phyloP scores from a whole-genome alignment of 2,888 invertebrate genomes.

The Ischnus inquisitorius region DNA sequence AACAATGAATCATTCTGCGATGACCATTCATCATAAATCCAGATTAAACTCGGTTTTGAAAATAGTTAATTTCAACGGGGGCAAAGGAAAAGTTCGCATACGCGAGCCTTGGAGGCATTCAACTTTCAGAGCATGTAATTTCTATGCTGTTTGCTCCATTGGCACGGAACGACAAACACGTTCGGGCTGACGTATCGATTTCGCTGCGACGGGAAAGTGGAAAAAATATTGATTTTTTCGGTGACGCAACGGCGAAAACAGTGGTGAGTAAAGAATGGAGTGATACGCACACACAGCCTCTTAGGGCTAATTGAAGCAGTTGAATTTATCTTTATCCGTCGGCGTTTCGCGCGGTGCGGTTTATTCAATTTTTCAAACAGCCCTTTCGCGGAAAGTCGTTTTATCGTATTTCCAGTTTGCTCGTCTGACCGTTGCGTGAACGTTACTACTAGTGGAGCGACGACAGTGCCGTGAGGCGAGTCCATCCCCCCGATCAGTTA shows the following conservation, averaged over 20 bases:
- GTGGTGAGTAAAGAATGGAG: too few relatives aligned
- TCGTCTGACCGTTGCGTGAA: slow-evolving; percentile 50
- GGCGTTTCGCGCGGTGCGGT: not conserved
- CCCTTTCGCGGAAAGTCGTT: slow-evolving; percentile 5
- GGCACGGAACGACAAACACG: not conserved
- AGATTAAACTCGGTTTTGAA: not conserved
- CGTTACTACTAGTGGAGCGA: slow-evolving; percentile 55
- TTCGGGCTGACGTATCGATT: not conserved
- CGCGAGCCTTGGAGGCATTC: not conserved
- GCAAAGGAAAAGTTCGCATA: too few relatives aligned
- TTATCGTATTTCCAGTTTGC: slow-evolving; percentile 19
- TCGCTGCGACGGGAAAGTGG: not conserved
- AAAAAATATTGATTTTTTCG: slow-evolving; percentile 20
- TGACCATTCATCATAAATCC: not conserved
- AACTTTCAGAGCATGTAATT: not conserved
- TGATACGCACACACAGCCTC: not conserved
- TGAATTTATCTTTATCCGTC: not conserved
- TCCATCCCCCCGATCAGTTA: slow-evolving; percentile 45
- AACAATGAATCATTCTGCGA: not conserved
- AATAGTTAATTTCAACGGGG: not conserved
- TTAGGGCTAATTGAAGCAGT: not conserved
- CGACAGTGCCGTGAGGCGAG: not conserved
- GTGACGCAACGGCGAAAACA: not conserved
- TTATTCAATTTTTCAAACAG: slow-evolving; percentile 28
- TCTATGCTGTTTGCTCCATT: not conserved